Evolutionary conservation across 2,888 invertebrate species (phyloP).

Genomic region (Beris chalybata): DNA sequence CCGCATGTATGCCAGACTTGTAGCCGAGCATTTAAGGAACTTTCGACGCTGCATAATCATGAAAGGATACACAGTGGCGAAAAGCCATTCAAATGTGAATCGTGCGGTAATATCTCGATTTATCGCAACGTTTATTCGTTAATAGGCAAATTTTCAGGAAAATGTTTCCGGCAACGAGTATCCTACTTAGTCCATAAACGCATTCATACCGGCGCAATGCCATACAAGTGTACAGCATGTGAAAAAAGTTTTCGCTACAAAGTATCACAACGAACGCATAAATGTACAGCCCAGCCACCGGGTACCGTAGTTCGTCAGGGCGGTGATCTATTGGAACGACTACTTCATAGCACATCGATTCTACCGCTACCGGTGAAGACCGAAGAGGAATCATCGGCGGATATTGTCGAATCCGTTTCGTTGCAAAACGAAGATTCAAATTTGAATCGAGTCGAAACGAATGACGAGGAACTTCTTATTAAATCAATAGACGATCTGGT

Average conservation of each 20-base stretch:
- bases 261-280: slow-evolving; percentile 82
- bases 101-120: slow-evolving; percentile 66
- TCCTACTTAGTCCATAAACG: slow-evolving; percentile 82
- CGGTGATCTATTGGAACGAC: slow-evolving; percentile 59
- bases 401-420: slow-evolving; percentile 30
- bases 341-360: slow-evolving; percentile 55
- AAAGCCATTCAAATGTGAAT: slow-evolving; percentile 84
- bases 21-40: slow-evolving; percentile 81
- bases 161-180: slow-evolving; percentile 83
- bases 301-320: slow-evolving; percentile 61
- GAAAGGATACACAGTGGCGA: slow-evolving; percentile 78
- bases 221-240: slow-evolving; percentile 80
- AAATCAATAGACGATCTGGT: slow-evolving; percentile 55
- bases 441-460: slow-evolving; percentile 49
- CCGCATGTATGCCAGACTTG: slow-evolving; percentile 76
- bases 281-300: slow-evolving; percentile 69
- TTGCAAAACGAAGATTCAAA: slow-evolving; percentile 44
- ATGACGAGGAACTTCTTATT: slow-evolving; percentile 48
- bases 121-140: background rate
- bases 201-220: slow-evolving; percentile 71
- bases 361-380: slow-evolving; percentile 43
- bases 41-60: slow-evolving; percentile 85
- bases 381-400: slow-evolving; percentile 31
- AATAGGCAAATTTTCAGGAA: slow-evolving; percentile 61
- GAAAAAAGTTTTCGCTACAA: slow-evolving; percentile 82